Conservation (phyloP, 2,888 invertebrate genomes). For the Megalurothrips usitatus region DNA sequence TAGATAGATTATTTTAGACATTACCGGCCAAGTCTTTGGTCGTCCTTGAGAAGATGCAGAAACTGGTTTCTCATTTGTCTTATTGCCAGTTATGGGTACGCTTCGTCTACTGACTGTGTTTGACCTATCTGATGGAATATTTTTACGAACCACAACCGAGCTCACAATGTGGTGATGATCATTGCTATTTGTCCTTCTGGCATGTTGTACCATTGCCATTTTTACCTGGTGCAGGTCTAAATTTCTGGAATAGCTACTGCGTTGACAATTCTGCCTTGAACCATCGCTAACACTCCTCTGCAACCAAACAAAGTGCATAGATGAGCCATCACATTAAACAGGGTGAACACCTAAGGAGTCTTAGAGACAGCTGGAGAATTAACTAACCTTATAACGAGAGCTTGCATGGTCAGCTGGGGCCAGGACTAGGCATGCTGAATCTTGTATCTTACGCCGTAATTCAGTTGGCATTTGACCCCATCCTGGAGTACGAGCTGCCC, state of each 20-base stretch:
- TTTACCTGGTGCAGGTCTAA: conserved; percentile 47
- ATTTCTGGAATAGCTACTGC: conserved; percentile 45
- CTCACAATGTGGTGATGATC: background rate
- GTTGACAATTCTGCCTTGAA: conserved; percentile 40
- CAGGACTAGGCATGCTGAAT: conserved; percentile 55
- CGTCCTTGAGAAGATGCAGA: conserved; percentile 32
- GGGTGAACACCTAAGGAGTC: too few relatives aligned
- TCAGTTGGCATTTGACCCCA: conserved; percentile 62
- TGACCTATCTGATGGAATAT: background rate
- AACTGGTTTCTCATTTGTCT: conserved; percentile 22
- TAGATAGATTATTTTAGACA: conserved; percentile 17
- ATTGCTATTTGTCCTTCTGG: conserved; percentile 32
- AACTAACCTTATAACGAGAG: background rate
- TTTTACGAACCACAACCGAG: background rate
- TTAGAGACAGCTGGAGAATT: background rate
- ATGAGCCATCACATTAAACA: too few relatives aligned
- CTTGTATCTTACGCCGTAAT: conserved; percentile 59
- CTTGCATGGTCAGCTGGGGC: conserved; percentile 42
- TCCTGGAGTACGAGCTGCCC: conserved; percentile 59
- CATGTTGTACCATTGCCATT: conserved; percentile 46
- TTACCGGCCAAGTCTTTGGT: conserved; percentile 39
- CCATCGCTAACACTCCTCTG: conserved; percentile 30
- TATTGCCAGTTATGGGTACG: conserved; percentile 27
- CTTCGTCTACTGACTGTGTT: background rate
- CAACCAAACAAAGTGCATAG: background rate